Percentiles rank a stretch among this genome's conserved stretches.
Evolutionary conservation across 1,140 invertebrate species (phyloP).

Genomic region (Arion vulgaris): DNA sequence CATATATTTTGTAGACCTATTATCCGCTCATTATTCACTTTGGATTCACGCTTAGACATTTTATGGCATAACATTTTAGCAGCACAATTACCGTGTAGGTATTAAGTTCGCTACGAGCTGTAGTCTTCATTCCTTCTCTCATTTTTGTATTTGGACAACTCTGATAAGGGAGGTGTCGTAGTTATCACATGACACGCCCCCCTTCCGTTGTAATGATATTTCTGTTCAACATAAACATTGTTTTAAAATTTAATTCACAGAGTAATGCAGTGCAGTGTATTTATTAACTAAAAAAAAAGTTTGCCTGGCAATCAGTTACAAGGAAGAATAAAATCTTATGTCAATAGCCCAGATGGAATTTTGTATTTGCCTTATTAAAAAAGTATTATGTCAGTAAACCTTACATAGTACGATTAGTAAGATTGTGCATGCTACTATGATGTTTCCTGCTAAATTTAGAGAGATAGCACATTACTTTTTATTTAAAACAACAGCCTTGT

Average conservation of each 20-base stretch:
- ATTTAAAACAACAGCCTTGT: no score
- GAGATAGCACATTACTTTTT: no score
- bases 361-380: no score
- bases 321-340: no score
- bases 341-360: no score
- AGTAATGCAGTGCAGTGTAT: background rate
- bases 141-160: background rate
- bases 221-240: background rate
- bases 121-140: no score
- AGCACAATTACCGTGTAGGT: background rate
- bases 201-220: background rate
- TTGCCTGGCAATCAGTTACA: no score
- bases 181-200: constrained; percentile 42
- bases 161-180: background rate
- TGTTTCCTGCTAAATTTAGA: no score
- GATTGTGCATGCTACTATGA: no score
- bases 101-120: background rate
- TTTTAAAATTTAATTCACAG: background rate
- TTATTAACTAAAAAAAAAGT: no score
- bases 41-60: background rate
- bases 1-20: background rate
- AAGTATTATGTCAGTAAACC: no score
- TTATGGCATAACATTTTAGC: background rate
- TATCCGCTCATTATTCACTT: background rate
- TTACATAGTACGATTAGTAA: no score